Base-by-base conservation (phyloP, 1,140 invertebrate genomes). In the Ostrea denselamellosa region DNA sequence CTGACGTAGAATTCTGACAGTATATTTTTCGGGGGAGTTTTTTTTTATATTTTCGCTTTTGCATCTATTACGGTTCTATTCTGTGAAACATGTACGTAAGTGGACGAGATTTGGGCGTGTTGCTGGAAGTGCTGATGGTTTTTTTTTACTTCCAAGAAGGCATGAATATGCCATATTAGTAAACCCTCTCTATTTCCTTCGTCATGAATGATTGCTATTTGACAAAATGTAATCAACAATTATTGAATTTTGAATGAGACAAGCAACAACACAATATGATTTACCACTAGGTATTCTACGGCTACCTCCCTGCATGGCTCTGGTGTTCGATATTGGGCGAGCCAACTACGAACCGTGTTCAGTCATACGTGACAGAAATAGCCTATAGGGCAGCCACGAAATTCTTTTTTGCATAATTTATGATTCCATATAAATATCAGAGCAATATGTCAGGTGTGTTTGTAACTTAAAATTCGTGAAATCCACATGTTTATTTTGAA, bases 391-490 rank as follows among this genome's bases (percentile, higher is more conserved):
- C 68, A 9, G 68, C 25, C 25, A 77, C 25, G 28, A 25, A 77
- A 34, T 77, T 25, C 22, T 77, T 77, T 77, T 68, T 77, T 77
- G 68, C 68, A 77, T 77, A 77, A 77, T 77, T 77, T 34, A 77
- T 77, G 28, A 34, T 77, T 77, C 68, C 25, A 34, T 77, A 77
- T 77, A 77, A 77, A 77, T 77, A 77, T 77, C 10, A 77, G 22
- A 77, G 22, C 25, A 34, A 17, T 17, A 34, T 34, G 68, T 77
- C 25, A 77, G 14, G 28, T 17, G 68, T 28, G 25, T 77, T 77
- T 25, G 25, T 34, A 77, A 77, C 68, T 77, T 17, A 77, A 77
- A 77, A 9, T 77, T 34, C 28, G 68, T 77, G 68, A 77, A 77
- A 77, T 77, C 68, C 68, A 77, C 28, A 85, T 12, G 52, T 22